These are phyloP conservation scores for Drosophila greeni DNA, from an alignment of 2,888 invertebrate genomes.

Conservation along the genomic window DNA sequence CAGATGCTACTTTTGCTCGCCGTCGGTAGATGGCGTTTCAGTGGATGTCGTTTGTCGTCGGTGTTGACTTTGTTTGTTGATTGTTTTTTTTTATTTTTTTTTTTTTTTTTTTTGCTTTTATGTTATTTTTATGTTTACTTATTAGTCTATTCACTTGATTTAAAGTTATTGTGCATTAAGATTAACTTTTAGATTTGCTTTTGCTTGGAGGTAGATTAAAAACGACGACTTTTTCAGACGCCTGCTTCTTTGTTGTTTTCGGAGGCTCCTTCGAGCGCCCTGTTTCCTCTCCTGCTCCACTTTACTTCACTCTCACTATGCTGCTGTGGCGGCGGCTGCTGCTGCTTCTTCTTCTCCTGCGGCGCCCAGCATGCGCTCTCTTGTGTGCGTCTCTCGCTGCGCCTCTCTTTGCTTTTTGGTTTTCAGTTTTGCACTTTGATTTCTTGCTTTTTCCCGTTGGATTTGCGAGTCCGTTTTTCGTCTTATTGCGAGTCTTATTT, in stretches of 20 bases:
- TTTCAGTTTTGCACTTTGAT: conserved; percentile 44
- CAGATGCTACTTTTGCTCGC: conserved; percentile 19
- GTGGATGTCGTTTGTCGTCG: conserved; percentile 6
- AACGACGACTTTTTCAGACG: conserved; percentile 22
- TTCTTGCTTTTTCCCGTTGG: conserved; percentile 24
- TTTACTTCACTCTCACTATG: conserved; percentile 24
- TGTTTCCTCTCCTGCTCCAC: conserved; percentile 27
- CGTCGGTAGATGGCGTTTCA: conserved; percentile 51
- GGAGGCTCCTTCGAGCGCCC: conserved; percentile 4
- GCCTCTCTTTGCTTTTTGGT: conserved; percentile 29
- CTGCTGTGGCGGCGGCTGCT: conserved; percentile 4
- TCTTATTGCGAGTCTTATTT: neutral
- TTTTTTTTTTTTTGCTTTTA: conserved; percentile 8
- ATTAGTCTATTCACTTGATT: neutral
- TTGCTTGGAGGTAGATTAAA: conserved; percentile 58
- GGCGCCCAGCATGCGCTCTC: conserved; percentile 53
- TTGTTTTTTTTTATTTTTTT: conserved; percentile 11
- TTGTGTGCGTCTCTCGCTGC: conserved; percentile 34
- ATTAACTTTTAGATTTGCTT: conserved; percentile 39
- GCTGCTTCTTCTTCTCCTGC: conserved; percentile 34
- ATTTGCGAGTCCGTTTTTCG: conserved; percentile 6
- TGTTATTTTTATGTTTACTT: conserved; percentile 1
- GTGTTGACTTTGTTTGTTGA: conserved; percentile 5
- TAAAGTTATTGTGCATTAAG: conserved; percentile 30
- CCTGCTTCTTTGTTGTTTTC: conserved; percentile 29